These are phyloP conservation scores for Microplitis mediator DNA, from an alignment of 1,140 invertebrate species.

Conservation along the genomic window DNA sequence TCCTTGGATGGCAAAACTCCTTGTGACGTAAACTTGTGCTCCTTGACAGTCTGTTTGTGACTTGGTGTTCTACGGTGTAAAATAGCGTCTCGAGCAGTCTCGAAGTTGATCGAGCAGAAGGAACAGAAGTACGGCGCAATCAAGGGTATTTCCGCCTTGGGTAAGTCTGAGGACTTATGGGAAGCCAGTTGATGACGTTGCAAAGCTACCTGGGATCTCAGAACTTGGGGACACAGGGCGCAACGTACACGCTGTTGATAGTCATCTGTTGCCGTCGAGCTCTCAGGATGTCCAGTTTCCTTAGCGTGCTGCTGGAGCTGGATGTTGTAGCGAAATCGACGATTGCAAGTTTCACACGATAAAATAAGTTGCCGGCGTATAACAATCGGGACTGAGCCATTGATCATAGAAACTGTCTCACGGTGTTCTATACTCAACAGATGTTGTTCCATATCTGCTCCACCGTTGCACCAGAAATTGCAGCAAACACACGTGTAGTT, in stretches of 20 bases:
- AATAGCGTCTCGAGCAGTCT: conserved; percentile 67
- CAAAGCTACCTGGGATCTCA: conserved; percentile 68
- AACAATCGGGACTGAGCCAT: conserved; percentile 79
- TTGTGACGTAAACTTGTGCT: conserved; percentile 52
- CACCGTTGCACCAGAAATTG: conserved; percentile 71
- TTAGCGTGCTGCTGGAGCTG: conserved; percentile 71
- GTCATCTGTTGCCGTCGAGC: conserved; percentile 65
- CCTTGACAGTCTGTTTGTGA: conserved; percentile 65
- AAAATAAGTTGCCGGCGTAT: conserved; percentile 72
- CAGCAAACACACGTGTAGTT: conserved; percentile 79
- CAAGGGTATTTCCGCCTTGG: conserved; percentile 47
- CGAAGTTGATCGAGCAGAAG: conserved; percentile 70
- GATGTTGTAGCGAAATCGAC: conserved; percentile 72
- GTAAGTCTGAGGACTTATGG: conserved; percentile 58
- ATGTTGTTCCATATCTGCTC: conserved; percentile 73
- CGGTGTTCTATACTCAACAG: conserved; percentile 70
- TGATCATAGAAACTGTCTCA: conserved; percentile 74
- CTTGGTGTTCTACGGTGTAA: conserved; percentile 69
- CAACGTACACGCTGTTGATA: conserved; percentile 72
- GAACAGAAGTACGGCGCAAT: conserved; percentile 68
- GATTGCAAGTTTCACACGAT: conserved; percentile 67
- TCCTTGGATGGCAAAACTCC: conserved; percentile 47
- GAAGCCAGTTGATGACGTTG: conserved; percentile 66
- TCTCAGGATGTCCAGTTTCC: conserved; percentile 61
- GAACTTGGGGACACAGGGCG: conserved; percentile 63